phyloP scores from a whole-genome alignment of 2,888 invertebrate species.

The Notocelia uddmanniana region DNA sequence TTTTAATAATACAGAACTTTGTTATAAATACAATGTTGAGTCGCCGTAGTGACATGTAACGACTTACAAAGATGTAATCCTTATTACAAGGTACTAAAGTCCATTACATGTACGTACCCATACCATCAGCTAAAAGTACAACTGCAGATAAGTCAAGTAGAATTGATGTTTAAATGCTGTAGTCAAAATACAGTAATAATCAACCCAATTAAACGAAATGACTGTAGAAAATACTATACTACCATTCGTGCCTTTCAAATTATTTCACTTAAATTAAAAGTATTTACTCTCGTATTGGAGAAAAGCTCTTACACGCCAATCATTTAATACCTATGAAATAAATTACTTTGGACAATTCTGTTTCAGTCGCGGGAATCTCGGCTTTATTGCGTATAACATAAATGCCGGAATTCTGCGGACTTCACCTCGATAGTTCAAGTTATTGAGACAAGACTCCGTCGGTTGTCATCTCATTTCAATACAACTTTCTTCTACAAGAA shows the following conservation, averaged over 20 bases:
- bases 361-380: constrained; percentile 7
- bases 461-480: constrained; percentile 2
- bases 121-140: neutral
- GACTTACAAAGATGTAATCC: neutral
- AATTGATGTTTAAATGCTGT: constrained; percentile 5
- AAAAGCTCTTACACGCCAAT: constrained; percentile 43
- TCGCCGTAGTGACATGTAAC: too few relatives aligned
- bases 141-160: neutral
- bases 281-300: constrained; percentile 37
- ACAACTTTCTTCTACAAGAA: neutral
- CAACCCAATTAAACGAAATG: neutral
- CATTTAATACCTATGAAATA: constrained; percentile 40
- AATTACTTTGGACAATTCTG: constrained; percentile 39
- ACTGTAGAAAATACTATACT: constrained; percentile 16
- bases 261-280: constrained; percentile 34
- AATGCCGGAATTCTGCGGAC: neutral
- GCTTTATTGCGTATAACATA: constrained; percentile 38
- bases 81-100: neutral
- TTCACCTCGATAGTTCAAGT: neutral
- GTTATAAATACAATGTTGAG: neutral
- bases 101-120: too few relatives aligned
- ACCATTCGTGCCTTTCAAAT: constrained; percentile 19
- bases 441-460: neutral
- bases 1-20: neutral
- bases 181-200: neutral